These are phyloP conservation scores for Progne subis DNA, from an alignment of 2,113 vertebrate species.

Conservation along the genomic window DNA sequence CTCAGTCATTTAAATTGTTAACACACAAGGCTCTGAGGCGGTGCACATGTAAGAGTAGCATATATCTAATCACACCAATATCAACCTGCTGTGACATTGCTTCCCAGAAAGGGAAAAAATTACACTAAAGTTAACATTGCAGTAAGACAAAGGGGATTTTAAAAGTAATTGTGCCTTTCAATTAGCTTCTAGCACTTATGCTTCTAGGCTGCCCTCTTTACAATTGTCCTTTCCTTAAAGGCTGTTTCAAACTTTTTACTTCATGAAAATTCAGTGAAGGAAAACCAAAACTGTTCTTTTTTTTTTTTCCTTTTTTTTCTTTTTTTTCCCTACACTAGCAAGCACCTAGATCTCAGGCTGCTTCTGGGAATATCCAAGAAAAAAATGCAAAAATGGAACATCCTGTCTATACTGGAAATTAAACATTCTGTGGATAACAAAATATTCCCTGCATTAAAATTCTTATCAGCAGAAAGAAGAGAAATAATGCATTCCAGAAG, in stretches of 20 bases:
- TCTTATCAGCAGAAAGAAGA: neutral
- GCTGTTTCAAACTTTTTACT: neutral
- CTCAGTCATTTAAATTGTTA: neutral
- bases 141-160: constrained; percentile 11
- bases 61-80: constrained; percentile 47
- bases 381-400: neutral
- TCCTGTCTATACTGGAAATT: neutral
- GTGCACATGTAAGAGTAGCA: constrained; percentile 25
- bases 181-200: neutral
- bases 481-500: neutral
- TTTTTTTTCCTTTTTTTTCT: neutral
- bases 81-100: constrained; percentile 42
- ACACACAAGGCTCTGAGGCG: neutral
- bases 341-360: neutral
- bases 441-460: neutral
- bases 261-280: neutral
- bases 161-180: neutral
- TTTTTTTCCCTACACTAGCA: neutral
- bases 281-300: neutral
- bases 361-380: neutral
- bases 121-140: constrained; percentile 18
- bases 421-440: neutral
- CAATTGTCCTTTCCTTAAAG: neutral
- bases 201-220: neutral
- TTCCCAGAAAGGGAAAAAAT: constrained; percentile 41